Conservation (phyloP, 2,888 invertebrate genomes). For the Eristalis arbustorum region DNA sequence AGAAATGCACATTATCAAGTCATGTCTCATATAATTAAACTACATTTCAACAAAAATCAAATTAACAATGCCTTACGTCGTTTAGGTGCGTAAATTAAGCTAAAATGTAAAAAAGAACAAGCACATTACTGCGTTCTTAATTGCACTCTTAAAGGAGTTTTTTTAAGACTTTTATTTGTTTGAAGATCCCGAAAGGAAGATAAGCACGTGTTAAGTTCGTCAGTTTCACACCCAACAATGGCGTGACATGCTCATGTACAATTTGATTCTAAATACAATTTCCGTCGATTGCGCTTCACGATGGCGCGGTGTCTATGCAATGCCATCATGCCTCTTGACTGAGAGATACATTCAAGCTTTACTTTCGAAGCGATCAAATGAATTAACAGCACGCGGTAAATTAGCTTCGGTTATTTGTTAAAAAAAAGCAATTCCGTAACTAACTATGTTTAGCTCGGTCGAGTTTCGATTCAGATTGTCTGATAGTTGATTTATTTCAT, state of each 20-base stretch:
- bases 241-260: neutral
- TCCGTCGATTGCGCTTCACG: constrained; percentile 42
- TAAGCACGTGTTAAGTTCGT: constrained; percentile 49
- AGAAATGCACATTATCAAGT: neutral
- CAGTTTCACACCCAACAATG: constrained; percentile 37
- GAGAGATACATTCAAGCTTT: constrained; percentile 19
- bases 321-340: constrained; percentile 3
- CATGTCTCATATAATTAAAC: neutral
- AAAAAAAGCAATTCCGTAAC: constrained; percentile 9
- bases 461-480: constrained; percentile 15
- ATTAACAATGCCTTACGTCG: neutral
- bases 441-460: neutral
- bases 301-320: neutral
- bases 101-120: neutral
- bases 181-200: constrained; percentile 32
- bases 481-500: constrained; percentile 23
- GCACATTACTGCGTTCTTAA: neutral
- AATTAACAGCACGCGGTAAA: constrained; percentile 47
- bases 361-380: constrained; percentile 40
- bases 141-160: neutral
- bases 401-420: constrained; percentile 27
- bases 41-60: neutral
- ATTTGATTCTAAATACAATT: constrained; percentile 26
- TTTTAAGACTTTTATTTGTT: constrained; percentile 27
- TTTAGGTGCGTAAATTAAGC: neutral